A percentile compares a stretch with the other conserved stretches of the same genome.
These are phyloP conservation scores for Calidris pugnax DNA, from an alignment of 2,113 vertebrate genomes.

Conservation along the genomic window DNA sequence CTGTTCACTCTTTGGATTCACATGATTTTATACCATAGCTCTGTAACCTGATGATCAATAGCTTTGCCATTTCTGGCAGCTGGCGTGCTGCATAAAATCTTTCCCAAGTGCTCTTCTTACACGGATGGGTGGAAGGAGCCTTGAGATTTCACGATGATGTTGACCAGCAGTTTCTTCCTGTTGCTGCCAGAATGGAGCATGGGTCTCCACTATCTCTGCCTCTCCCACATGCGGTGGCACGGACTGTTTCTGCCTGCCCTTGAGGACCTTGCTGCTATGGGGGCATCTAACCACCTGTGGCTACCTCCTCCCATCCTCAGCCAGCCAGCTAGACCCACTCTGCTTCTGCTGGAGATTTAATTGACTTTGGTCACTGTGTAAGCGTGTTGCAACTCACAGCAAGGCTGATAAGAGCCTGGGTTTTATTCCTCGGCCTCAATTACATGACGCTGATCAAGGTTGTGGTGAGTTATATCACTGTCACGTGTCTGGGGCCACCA, in stretches of 20 bases:
- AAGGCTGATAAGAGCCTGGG: neutral
- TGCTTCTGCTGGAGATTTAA: neutral
- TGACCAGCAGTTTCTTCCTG: neutral
- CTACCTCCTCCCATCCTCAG: neutral
- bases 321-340: rapidly evolving
- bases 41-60: conserved; percentile 64
- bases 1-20: conserved; percentile 51
- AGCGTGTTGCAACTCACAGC: neutral
- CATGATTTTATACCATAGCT: conserved; percentile 20
- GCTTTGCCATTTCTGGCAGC: conserved; percentile 29
- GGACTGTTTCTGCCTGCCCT: neutral
- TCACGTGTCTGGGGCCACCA: neutral
- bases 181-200: rapidly evolving
- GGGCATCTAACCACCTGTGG: rapidly evolving
- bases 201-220: neutral
- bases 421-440: neutral
- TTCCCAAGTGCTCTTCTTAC: conserved; percentile 32
- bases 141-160: neutral
- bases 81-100: neutral
- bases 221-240: rapidly evolving
- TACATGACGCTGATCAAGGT: neutral
- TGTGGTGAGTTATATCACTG: neutral
- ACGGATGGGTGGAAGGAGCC: neutral
- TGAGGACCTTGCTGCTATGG: neutral
- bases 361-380: neutral